Percentiles rank a stretch among this genome's conserved stretches.
phyloP scores from a whole-genome alignment of 2,888 invertebrate species.

The Nephrotoma guestfalica region DNA sequence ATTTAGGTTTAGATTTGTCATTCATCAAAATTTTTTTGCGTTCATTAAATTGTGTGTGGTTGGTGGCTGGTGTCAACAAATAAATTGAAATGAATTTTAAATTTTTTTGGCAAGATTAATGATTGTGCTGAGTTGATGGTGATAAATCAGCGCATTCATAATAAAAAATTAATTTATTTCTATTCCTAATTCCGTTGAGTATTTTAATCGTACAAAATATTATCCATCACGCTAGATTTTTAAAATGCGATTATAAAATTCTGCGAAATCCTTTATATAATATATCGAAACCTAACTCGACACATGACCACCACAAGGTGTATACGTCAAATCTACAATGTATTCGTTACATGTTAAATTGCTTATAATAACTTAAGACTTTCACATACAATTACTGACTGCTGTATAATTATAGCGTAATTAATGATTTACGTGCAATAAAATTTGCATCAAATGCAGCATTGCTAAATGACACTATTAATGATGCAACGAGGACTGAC shows the following conservation, averaged over 20 bases:
- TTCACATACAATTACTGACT: not conserved
- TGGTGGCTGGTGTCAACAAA: not conserved
- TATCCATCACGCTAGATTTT: too few relatives aligned
- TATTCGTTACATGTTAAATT: not conserved
- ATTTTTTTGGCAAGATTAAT: not conserved
- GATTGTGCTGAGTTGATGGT: too few relatives aligned
- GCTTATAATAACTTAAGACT: not conserved
- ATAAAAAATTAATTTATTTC: not conserved
- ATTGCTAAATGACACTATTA: not conserved
- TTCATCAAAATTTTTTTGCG: not conserved
- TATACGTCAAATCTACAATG: not conserved
- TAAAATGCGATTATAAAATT: not conserved
- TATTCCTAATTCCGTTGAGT: too few relatives aligned
- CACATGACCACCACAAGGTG: not conserved
- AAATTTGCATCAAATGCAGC: not conserved
- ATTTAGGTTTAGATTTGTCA: not conserved
- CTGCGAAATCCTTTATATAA: not conserved
- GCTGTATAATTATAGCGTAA: not conserved
- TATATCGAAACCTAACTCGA: not conserved
- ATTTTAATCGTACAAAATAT: too few relatives aligned
- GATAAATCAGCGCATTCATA: not conserved
- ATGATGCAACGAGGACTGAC: not conserved
- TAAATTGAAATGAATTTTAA: not conserved
- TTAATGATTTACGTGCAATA: not conserved
- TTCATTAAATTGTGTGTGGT: not conserved